Evolutionary conservation across 1,140 invertebrate genomes (phyloP).

Genomic region (Agraylea sexmaculata): DNA sequence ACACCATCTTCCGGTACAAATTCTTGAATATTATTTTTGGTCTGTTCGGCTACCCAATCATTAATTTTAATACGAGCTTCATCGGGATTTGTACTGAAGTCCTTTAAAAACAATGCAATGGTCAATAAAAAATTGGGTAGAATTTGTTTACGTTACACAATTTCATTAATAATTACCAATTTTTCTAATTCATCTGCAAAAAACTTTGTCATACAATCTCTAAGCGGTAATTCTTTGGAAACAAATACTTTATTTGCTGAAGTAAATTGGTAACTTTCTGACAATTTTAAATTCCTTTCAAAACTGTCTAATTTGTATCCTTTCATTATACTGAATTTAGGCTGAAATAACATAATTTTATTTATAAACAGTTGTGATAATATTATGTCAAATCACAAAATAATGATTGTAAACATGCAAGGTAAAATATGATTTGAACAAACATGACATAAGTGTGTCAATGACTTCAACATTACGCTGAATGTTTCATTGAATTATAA

Average conservation of each 20-base stretch:
- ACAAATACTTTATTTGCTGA: conserved; percentile 69
- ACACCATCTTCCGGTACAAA: conserved; percentile 54
- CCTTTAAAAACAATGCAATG: conserved; percentile 27
- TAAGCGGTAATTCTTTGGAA: conserved; percentile 37
- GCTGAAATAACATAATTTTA: conserved; percentile 34
- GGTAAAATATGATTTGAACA: conserved; percentile 27
- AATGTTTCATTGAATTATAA: conserved; percentile 25
- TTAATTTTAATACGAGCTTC: conserved; percentile 56
- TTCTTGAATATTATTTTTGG: conserved; percentile 67
- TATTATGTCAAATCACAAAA: too few relatives aligned
- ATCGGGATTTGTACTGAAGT: conserved; percentile 52
- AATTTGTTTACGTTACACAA: background rate
- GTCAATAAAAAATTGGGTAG: background rate
- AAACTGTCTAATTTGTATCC: conserved; percentile 53
- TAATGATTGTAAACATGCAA: too few relatives aligned
- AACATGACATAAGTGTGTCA: conserved; percentile 9
- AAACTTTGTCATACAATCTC: conserved; percentile 51
- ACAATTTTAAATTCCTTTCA: conserved; percentile 33
- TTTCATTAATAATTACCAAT: conserved; percentile 27
- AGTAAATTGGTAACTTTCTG: conserved; percentile 54
- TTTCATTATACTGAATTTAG: conserved; percentile 49
- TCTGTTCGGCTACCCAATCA: conserved; percentile 64
- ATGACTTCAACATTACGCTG: conserved; percentile 30
- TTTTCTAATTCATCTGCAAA: conserved; percentile 54
- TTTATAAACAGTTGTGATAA: too few relatives aligned